Conservation (phyloP, 2,888 invertebrate species). For the Sepioteuthis lessoniana region DNA sequence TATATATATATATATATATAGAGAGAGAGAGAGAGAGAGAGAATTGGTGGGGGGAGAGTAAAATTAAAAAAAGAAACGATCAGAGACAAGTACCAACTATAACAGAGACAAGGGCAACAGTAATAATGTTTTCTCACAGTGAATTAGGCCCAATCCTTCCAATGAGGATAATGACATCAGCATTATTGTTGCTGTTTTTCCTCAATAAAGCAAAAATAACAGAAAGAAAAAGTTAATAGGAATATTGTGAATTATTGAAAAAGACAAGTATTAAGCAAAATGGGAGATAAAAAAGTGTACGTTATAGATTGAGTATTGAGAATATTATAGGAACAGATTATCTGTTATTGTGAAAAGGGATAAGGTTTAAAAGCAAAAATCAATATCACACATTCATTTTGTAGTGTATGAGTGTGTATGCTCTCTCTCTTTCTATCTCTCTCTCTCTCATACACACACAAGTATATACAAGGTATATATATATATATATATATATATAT, state of each 20-base stretch:
- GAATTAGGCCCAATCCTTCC: background rate
- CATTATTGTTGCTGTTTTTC: background rate
- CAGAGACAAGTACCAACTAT: background rate
- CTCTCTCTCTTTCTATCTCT: too few species aligned
- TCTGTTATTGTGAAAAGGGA: background rate
- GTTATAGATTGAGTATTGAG: background rate
- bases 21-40: too few species aligned
- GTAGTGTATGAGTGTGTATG: too few species aligned
- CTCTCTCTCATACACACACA: too few species aligned
- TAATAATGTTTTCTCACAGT: background rate
- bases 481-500: background rate
- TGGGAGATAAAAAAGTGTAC: background rate
- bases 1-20: too few species aligned
- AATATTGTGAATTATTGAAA: slow-evolving; percentile 33
- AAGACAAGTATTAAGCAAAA: slow-evolving; percentile 24
- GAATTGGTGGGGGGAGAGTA: too few species aligned
- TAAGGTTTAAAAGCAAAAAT: background rate
- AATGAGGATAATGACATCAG: background rate
- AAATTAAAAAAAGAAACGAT: too few species aligned
- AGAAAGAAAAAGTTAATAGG: background rate
- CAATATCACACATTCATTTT: background rate
- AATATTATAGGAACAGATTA: background rate
- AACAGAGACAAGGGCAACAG: background rate
- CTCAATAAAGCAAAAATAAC: background rate
- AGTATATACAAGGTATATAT: background rate